These are phyloP conservation scores for Aphelenchoides besseyi DNA, from an alignment of 1,140 invertebrate species.

Conservation along the genomic window DNA sequence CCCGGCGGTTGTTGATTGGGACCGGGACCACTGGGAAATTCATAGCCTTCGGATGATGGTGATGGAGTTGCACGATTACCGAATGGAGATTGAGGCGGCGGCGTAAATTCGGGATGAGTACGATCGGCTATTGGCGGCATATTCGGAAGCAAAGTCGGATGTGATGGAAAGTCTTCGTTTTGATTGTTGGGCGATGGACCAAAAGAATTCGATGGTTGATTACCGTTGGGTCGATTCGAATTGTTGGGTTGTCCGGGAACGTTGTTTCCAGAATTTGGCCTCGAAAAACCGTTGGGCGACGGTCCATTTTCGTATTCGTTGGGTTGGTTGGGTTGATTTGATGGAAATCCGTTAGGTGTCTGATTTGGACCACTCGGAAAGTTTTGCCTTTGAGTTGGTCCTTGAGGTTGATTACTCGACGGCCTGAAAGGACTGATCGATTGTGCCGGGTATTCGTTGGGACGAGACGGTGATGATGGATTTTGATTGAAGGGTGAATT, in stretches of 20 bases:
- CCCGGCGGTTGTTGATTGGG: background rate
- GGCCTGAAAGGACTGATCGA: background rate
- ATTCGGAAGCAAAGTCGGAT: background rate
- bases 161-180: background rate
- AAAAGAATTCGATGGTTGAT: background rate
- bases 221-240: background rate
- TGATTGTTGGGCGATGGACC: background rate
- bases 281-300: background rate
- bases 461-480: background rate
- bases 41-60: background rate
- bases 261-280: background rate
- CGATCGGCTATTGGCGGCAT: background rate
- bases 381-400: no score
- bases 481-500: background rate
- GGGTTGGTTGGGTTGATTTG: no score
- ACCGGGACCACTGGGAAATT: constrained; percentile 4
- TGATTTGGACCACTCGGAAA: background rate
- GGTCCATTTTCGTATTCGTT: background rate
- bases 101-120: background rate
- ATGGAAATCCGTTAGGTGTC: no score
- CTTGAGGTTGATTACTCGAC: background rate
- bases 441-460: constrained; percentile 6
- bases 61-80: background rate
- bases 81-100: background rate
- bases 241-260: background rate